Evolutionary conservation across 2,888 invertebrate genomes (phyloP), one percentile per base, ranked within the genome.

Genomic region (Cheilosia vulpina): DNA sequence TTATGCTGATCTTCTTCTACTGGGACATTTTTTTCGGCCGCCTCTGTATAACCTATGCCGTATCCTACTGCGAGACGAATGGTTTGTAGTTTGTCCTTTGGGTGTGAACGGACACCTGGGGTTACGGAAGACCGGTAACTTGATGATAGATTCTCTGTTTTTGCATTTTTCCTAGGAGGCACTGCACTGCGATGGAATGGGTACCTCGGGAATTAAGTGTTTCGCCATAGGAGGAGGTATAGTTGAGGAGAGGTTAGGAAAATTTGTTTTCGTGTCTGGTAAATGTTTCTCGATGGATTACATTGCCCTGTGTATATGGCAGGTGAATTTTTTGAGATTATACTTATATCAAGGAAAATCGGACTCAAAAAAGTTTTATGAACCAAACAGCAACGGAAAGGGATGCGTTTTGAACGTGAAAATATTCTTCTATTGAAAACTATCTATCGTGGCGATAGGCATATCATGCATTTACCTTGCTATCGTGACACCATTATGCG

Each of bases 81-180:
- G 62, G 71, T 43, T 72, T 53, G 73, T 62, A 43, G 71, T 68
- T 73, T 62, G 68, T 73, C 73, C 55, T 65, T 65, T 69, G 75
- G 38, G 6, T 47, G 15, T 17, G 38, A 65, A 17, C 41, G 65
- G 72, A 66, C 77, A 72, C 60, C 19, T 57, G 62, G 66, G 77
- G 71, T 66, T 66, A 47, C 47, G 63, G 21, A 58, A n/a, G 24
- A 38, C 24, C 17, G 24, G 9, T 5, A 38, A 21, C 13, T 17
- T 47, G 27, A 47, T 47, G 62, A 31, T 31, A 1, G n/a, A 3
- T 0, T 41, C 53, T 53, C 11, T 1, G 5, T 53, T 41, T 41
- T 24, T 53, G 1, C 13, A 21, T 52, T 52, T 52, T 24, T 13
- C 17, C 5, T 19, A 9, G 50, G 34, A 50, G 31, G 17, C 31